These are phyloP conservation scores for Nothoprocta pentlandii DNA, from an alignment of 2,113 vertebrate genomes.

Conservation along the genomic window DNA sequence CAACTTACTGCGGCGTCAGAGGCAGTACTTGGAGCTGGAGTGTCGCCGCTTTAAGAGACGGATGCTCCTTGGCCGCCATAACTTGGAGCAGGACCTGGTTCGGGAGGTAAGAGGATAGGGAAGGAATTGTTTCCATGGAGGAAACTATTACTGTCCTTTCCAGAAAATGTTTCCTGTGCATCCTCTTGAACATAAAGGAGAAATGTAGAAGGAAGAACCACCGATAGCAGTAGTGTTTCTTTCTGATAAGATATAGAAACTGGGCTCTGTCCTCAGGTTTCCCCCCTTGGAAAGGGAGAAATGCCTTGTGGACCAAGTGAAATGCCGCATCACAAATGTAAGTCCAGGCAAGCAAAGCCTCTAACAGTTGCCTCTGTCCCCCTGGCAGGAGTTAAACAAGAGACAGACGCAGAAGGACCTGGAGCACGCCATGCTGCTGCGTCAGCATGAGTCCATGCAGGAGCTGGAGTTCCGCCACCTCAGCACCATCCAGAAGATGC, in stretches of 20 bases:
- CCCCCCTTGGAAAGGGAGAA: background rate
- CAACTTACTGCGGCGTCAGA: conserved; percentile 92
- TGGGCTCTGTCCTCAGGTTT: conserved; percentile 14
- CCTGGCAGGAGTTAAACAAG: conserved; percentile 93
- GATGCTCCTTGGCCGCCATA: conserved; percentile 95
- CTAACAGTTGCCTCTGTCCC: conserved; percentile 8
- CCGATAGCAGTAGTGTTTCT: background rate
- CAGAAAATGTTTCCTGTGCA: conserved; percentile 13
- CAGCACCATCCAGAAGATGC: conserved; percentile 94
- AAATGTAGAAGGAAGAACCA: conserved; percentile 55
- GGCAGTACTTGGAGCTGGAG: conserved; percentile 96
- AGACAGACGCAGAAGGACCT: conserved; percentile 98
- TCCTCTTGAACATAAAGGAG: conserved; percentile 38
- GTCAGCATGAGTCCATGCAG: conserved; percentile 99
- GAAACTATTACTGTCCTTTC: background rate
- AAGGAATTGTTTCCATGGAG: background rate
- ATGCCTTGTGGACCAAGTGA: background rate
- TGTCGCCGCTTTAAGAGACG: conserved; percentile 96
- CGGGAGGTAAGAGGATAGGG: conserved; percentile 85
- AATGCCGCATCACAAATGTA: background rate
- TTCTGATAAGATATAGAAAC: conserved; percentile 12
- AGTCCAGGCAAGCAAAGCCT: conserved; percentile 43
- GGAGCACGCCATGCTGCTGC: conserved; percentile 97
- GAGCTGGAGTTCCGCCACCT: conserved; percentile 98
- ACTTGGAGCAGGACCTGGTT: conserved; percentile 93